Percentiles rank a stretch among this genome's conserved stretches.
These are phyloP conservation scores for Escarpia spicata DNA, from an alignment of 2,888 invertebrate species.

Conservation along the genomic window DNA sequence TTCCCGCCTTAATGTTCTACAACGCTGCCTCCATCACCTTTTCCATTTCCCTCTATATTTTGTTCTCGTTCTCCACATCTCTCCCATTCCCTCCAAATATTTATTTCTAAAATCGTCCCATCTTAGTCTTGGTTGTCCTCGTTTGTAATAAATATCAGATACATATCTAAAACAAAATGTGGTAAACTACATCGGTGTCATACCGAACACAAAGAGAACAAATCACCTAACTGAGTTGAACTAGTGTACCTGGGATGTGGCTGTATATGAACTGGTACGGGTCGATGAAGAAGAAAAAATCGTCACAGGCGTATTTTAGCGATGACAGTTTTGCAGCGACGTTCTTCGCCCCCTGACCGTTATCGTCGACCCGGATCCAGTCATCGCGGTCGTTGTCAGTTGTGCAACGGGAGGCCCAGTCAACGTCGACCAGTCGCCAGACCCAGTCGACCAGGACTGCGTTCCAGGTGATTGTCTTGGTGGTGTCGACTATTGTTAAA, in stretches of 20 bases:
- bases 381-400: constrained; percentile 20
- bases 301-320: constrained; percentile 22
- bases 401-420: constrained; percentile 23
- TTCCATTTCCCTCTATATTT: no score
- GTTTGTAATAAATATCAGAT: no score
- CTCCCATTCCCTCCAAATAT: no score
- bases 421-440: constrained; percentile 27
- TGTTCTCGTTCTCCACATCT: no score
- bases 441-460: constrained; percentile 25
- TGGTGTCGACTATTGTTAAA: not conserved
- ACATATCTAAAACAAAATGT: not conserved
- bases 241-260: constrained; percentile 19
- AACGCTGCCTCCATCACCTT: no score
- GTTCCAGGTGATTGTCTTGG: not conserved
- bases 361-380: constrained; percentile 26
- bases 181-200: not conserved
- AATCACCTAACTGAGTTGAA: no score
- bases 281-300: constrained; percentile 30
- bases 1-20: no score
- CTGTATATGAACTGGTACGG: constrained; percentile 27
- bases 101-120: no score
- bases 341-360: constrained; percentile 25
- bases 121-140: no score
- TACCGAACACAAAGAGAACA: no score
- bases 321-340: not conserved